Conservation (phyloP, 2,797 vertebrate genomes). For the Ispidina picta region DNA sequence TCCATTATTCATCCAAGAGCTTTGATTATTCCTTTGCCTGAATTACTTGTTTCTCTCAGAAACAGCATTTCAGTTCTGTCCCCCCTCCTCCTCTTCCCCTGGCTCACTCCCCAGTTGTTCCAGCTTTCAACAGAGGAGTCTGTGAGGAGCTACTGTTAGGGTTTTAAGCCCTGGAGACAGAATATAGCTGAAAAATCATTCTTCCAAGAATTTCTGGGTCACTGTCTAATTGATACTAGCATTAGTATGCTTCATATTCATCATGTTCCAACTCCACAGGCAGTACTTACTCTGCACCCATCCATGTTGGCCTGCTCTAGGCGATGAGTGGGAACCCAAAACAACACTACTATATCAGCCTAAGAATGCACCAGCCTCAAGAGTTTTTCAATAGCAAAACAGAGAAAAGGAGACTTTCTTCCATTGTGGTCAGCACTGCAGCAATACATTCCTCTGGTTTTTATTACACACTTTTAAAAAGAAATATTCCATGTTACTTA, state of each 20-base stretch:
- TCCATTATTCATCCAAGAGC: constrained; percentile 40
- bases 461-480: constrained; percentile 65
- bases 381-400: constrained; percentile 58
- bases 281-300: constrained; percentile 69
- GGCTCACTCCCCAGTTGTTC: constrained; percentile 63
- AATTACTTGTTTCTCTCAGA: constrained; percentile 67
- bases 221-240: constrained; percentile 91
- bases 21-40: constrained; percentile 58
- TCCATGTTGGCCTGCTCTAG: constrained; percentile 74
- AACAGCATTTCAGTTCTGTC: constrained; percentile 56
- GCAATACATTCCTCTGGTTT: constrained; percentile 31
- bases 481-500: constrained; percentile 68
- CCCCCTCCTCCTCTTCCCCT: constrained; percentile 49
- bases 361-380: constrained; percentile 37
- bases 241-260: constrained; percentile 86
- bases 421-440: constrained; percentile 51
- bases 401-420: constrained; percentile 62
- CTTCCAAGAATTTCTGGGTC: constrained; percentile 92
- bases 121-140: constrained; percentile 59
- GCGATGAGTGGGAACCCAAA: constrained; percentile 47
- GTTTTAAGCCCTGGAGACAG: constrained; percentile 73
- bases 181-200: constrained; percentile 79
- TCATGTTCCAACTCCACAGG: constrained; percentile 78
- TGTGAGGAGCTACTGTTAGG: constrained; percentile 16
- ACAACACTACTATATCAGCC: neutral